Percentiles rank a stretch among this genome's conserved stretches.
phyloP scores from a whole-genome alignment of 2,888 invertebrate genomes.

The Megaustenia siamemsis region DNA sequence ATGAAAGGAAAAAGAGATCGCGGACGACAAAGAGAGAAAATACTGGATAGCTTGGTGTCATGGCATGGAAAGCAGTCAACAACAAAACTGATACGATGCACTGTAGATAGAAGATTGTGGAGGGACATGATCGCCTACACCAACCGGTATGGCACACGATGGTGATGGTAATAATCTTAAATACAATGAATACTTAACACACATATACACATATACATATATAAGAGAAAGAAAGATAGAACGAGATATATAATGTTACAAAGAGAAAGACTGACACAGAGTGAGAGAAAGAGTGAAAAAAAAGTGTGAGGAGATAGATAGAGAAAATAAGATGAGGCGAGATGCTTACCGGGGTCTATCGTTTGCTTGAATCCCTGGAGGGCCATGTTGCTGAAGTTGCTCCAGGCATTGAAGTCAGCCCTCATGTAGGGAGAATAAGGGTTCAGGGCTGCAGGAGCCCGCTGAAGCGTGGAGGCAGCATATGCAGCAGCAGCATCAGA shows the following conservation, averaged over 20 bases:
- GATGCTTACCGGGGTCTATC: slow-evolving; percentile 68
- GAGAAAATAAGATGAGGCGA: neutral
- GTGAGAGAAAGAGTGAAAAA: neutral
- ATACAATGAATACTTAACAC: no score
- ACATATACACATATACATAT: no score
- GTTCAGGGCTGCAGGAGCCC: slow-evolving; percentile 55
- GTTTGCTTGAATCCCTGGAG: slow-evolving; percentile 69
- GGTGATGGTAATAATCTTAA: no score
- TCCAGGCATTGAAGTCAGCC: slow-evolving; percentile 67
- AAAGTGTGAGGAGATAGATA: neutral
- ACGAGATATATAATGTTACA: neutral
- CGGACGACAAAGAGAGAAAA: no score
- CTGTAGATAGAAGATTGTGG: no score
- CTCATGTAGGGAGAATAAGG: slow-evolving; percentile 74
- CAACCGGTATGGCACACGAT: no score
- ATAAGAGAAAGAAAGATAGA: neutral
- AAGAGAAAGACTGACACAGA: neutral
- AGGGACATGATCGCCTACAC: no score
- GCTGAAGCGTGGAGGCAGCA: slow-evolving; percentile 45
- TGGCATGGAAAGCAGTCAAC: no score
- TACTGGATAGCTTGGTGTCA: no score
- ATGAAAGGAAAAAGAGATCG: no score
- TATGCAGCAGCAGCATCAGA: slow-evolving; percentile 33
- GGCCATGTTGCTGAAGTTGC: slow-evolving; percentile 72
- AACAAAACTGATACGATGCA: no score